Base-by-base conservation (phyloP, 2,113 vertebrate genomes). In the Galeopterus variegatus region DNA sequence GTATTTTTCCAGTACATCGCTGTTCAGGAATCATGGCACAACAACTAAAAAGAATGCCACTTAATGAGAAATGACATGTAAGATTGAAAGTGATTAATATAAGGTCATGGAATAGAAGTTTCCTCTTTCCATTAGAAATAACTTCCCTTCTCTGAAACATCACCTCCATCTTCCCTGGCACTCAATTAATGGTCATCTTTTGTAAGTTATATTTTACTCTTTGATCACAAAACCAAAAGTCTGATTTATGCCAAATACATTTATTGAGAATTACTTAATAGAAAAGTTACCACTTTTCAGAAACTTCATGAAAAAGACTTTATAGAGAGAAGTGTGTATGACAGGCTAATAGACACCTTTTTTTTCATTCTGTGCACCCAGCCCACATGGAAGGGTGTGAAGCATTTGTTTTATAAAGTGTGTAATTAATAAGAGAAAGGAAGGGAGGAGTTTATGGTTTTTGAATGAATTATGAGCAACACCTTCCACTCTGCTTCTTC, bases 391-490 rank as follows among this genome's bases (percentile, higher is more conserved):
- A 97, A 95, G 58, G 94, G 33, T 96, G 98, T 97, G 87, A 56
- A 94, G 13, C 41, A 73, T 96, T 98, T 98, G 41, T 97, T 97
- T 98, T 95, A 65, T 95, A 50, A 96, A 82, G 54, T 45, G 82
- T 90, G 33, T 94, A 97, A 97, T 93, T 98, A 97, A 97, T 97
- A 89, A 97, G 83, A 95, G 62, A 97, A 69, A 52, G 56, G 98
- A 95, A 70, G 96, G 94, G 90, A 97, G 36, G 85, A 77, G 82
- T 28, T 97, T 95, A 95, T 96, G n/a, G 54, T 80, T 94, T 73
- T 97, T 96, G 88, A 79, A 80, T 96, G 19, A 98, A 97, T 96
- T 97, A 95, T 62, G 36, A 97, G 64, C 8, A 50, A 94, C 93
- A 75, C 72, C 95, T 97, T 96, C 90, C 94, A 98, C 87, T 93